phyloP scores from a whole-genome alignment of 1,140 invertebrate species.

The Trichogramma pretiosum region DNA sequence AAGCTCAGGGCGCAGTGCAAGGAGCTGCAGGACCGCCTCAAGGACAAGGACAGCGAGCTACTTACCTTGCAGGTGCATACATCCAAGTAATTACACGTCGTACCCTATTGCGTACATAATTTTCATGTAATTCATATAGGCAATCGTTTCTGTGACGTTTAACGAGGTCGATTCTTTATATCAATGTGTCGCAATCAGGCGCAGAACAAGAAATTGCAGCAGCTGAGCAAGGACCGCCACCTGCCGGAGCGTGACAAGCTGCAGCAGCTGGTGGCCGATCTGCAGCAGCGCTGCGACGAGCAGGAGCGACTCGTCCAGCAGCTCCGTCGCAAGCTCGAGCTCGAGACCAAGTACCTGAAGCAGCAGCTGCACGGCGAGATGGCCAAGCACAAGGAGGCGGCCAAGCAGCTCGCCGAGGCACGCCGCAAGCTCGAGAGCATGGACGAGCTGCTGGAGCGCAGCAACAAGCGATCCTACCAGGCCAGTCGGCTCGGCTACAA shows the following conservation, averaged over 20 bases:
- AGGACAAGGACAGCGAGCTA: constrained; percentile 58
- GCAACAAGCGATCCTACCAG: constrained; percentile 35
- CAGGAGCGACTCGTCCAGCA: constrained; percentile 61
- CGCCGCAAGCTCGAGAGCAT: constrained; percentile 52
- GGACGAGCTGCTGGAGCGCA: constrained; percentile 41
- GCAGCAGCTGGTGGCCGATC: constrained; percentile 52
- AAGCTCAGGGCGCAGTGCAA: constrained; percentile 55
- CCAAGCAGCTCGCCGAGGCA: constrained; percentile 56
- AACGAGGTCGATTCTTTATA: too few species aligned
- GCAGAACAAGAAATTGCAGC: constrained; percentile 59
- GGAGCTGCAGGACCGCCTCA: constrained; percentile 52
- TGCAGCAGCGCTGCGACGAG: constrained; percentile 54
- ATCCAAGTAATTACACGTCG: constrained; percentile 16
- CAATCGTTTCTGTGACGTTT: too few species aligned
- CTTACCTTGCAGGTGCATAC: constrained; percentile 49
- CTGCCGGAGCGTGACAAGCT: constrained; percentile 64
- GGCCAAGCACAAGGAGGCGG: constrained; percentile 58
- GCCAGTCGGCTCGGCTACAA: constrained; percentile 30
- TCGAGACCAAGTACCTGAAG: constrained; percentile 64
- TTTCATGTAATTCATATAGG: too few species aligned
- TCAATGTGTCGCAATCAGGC: too few species aligned
- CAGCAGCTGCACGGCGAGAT: constrained; percentile 61
- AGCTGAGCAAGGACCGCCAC: constrained; percentile 63
- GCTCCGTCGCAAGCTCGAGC: constrained; percentile 55
- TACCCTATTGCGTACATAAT: too few species aligned